These are phyloP conservation scores for Lordiphosa stackelbergi DNA, from an alignment of 1,140 invertebrate species.

Conservation along the genomic window DNA sequence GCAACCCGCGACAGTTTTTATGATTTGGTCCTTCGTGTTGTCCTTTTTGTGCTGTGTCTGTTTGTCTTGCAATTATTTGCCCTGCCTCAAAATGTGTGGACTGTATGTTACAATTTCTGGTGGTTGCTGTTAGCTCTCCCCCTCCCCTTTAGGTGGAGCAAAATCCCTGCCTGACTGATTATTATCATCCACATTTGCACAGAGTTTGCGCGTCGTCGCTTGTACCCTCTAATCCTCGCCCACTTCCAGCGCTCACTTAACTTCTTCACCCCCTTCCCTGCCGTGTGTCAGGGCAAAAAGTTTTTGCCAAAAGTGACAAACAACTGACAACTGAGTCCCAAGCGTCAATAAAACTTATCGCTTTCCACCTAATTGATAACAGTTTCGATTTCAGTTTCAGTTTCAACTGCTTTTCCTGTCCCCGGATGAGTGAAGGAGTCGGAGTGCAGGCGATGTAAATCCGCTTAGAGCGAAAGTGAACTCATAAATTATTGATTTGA, in stretches of 20 bases:
- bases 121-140: slow-evolving; percentile 37
- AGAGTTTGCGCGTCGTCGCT: slow-evolving; percentile 53
- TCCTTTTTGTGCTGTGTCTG: slow-evolving; percentile 23
- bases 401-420: slow-evolving; percentile 33
- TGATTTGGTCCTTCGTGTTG: slow-evolving; percentile 43
- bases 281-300: slow-evolving; percentile 41
- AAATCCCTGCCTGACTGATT: slow-evolving; percentile 33
- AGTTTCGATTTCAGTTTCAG: slow-evolving; percentile 54
- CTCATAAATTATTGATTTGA: slow-evolving; percentile 75
- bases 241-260: slow-evolving; percentile 1
- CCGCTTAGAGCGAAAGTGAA: slow-evolving; percentile 67
- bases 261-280: background rate
- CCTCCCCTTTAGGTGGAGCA: slow-evolving; percentile 5
- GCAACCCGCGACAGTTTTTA: slow-evolving; percentile 44
- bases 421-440: slow-evolving; percentile 2
- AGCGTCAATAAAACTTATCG: slow-evolving; percentile 52
- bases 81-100: slow-evolving; percentile 28
- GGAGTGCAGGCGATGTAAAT: slow-evolving; percentile 67
- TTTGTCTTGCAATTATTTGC: slow-evolving; percentile 69
- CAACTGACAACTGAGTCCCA: slow-evolving; percentile 33
- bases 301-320: slow-evolving; percentile 45
- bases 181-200: slow-evolving; percentile 57
- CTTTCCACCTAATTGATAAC: slow-evolving; percentile 71
- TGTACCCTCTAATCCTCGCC: background rate
- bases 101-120: slow-evolving; percentile 33